Percentiles rank a stretch among this genome's conserved stretches.
These are phyloP conservation scores for Emmelina monodactyla DNA, from an alignment of 2,888 invertebrate genomes.

Conservation along the genomic window DNA sequence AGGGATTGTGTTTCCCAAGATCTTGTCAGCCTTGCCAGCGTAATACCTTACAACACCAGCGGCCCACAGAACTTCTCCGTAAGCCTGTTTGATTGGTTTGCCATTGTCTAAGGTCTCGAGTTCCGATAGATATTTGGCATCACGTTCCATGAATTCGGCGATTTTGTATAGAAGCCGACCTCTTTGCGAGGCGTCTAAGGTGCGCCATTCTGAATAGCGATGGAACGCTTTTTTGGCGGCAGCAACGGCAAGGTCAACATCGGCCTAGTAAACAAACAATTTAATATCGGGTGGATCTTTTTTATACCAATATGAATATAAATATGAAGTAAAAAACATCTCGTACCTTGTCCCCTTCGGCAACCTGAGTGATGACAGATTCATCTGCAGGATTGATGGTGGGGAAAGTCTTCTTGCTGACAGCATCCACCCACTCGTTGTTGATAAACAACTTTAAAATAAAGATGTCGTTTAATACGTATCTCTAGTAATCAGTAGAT, in stretches of 20 bases:
- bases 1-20: conserved; percentile 78
- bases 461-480: no score
- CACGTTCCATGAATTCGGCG: conserved; percentile 79
- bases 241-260: conserved; percentile 79
- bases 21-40: conserved; percentile 92
- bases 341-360: conserved; percentile 84
- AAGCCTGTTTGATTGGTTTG: conserved; percentile 79
- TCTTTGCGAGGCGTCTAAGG: conserved; percentile 79
- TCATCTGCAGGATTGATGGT: conserved; percentile 86
- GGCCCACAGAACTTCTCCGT: conserved; percentile 69
- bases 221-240: conserved; percentile 82
- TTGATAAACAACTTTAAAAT: conserved; percentile 86
- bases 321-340: no score
- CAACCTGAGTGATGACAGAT: conserved; percentile 75
- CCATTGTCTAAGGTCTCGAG: conserved; percentile 94
- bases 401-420: conserved; percentile 85
- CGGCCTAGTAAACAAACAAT: conserved; percentile 67
- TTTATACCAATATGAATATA: no score
- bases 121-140: conserved; percentile 74
- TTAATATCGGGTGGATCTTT: no score
- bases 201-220: conserved; percentile 78
- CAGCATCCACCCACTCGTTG: conserved; percentile 83
- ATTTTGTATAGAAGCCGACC: conserved; percentile 75
- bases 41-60: conserved; percentile 77
- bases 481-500: no score